These are phyloP conservation scores for Melanotaenia maccullochi DNA, from an alignment of 2,797 vertebrate genomes.

Conservation along the genomic window DNA sequence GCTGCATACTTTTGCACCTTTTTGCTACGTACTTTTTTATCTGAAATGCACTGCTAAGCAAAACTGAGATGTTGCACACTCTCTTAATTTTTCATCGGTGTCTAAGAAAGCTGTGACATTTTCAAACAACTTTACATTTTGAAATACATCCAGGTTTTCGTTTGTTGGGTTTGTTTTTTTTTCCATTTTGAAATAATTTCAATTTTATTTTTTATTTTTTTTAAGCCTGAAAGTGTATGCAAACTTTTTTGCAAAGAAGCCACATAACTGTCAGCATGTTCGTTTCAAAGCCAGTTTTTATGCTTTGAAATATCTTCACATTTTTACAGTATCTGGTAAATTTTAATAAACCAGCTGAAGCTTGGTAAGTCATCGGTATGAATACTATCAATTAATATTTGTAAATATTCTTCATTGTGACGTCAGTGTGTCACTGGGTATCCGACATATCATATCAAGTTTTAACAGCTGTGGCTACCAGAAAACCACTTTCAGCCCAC, in stretches of 20 bases:
- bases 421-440: conserved; percentile 80
- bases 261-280: conserved; percentile 51
- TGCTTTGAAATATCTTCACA: conserved; percentile 52
- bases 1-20: conserved; percentile 80
- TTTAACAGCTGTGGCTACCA: conserved; percentile 79
- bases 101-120: conserved; percentile 65
- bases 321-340: conserved; percentile 40
- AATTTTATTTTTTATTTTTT: too few species aligned
- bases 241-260: conserved; percentile 46
- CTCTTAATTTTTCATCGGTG: conserved; percentile 47
- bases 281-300: conserved; percentile 38
- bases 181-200: conserved; percentile 26
- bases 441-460: conserved; percentile 77
- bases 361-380: conserved; percentile 40
- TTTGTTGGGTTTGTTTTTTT: background rate
- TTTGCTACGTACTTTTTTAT: conserved; percentile 71
- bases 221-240: conserved; percentile 44
- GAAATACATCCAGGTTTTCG: conserved; percentile 24
- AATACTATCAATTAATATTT: conserved; percentile 41
- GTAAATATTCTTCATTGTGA: conserved; percentile 55
- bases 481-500: conserved; percentile 31
- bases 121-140: conserved; percentile 45
- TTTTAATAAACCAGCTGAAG: conserved; percentile 43
- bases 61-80: conserved; percentile 58
- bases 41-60: conserved; percentile 80